Base-by-base conservation (phyloP, 1,140 invertebrate species). In the Conopomorpha cramerella region DNA sequence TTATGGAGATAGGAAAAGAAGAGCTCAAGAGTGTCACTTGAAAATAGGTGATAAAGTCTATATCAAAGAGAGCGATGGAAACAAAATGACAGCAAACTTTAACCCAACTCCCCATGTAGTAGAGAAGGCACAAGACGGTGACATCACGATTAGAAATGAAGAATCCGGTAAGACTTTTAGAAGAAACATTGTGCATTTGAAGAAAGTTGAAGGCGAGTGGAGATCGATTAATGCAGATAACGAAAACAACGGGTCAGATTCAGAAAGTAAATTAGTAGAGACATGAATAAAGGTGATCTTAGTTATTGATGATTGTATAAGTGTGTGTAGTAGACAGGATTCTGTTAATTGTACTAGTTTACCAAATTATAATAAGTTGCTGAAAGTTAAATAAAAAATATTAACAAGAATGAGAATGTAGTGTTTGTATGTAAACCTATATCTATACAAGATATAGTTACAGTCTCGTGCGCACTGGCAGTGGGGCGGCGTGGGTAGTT, bases 121-220 rank as follows among this genome's bases (percentile, higher is more conserved):
- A 8, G 19, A 23, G 10, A 4, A 23, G 10, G 10, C 19, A 6
- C 19, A 23, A 10, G 19, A 23, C 4, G 19, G 19, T 6, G 19
- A 23, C 10, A 23, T 10, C 4, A 23, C 10, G 19, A 10, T 23
- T 4, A 23, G 19, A 23, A 34, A 34, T 25, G 33, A 34, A 4
- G 17, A 34, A 23, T 19, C 33, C 4, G 33, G 33, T 11, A 8
- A 34, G 23, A 13, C n/a, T 3, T 13, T 25, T 3, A 18, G 18
- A 34, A 34, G 33, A 15, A 34, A 34, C 13, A 15, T 34, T 11
- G 18, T 34, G 4, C 33, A 23, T 13, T 15, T 34, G 8, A 23
- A 19, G 23, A 11, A 15, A 23, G 18, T 34, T 14, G 33, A 25
- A 14, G 33, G 33, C 10, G 19, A 23, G 10, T 23, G 19, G 19